Evolutionary conservation across 2,113 vertebrate genomes (phyloP).

Genomic region (Rhadina sibilatrix): DNA sequence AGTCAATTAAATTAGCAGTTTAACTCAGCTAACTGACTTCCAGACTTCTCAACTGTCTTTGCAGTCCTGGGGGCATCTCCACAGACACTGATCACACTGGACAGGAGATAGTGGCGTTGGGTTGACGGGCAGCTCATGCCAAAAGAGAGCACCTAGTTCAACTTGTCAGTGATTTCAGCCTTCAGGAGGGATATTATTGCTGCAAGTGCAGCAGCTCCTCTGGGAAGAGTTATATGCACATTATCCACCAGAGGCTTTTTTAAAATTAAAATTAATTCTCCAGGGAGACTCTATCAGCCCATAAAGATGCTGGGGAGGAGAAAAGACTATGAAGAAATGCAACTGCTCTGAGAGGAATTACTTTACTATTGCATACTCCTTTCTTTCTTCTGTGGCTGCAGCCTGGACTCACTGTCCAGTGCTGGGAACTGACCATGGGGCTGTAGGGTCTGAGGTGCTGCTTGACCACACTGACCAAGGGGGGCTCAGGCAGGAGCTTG

Average conservation of each 20-base stretch:
- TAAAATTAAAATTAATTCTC: conserved; percentile 13
- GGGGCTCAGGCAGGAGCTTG: not conserved
- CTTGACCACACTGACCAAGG: not conserved
- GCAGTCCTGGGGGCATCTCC: not conserved
- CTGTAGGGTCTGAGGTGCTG: not conserved
- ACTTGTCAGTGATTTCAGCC: not conserved
- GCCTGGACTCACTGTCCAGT: not conserved
- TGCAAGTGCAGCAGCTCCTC: not conserved
- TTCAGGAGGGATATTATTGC: not conserved
- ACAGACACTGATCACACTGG: not conserved
- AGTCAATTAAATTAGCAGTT: not conserved
- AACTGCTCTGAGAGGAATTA: not conserved
- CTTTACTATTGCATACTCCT: not conserved
- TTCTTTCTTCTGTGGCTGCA: not conserved
- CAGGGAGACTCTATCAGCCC: not conserved
- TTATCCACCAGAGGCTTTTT: not conserved
- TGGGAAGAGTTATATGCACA: not conserved
- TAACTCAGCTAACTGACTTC: not conserved
- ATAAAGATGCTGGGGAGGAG: not conserved
- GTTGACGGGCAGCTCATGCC: not conserved
- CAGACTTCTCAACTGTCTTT: not conserved
- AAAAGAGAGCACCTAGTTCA: not conserved
- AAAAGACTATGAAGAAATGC: not conserved
- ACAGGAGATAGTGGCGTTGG: rapidly evolving
- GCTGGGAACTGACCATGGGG: not conserved